Evolutionary conservation across 2,113 vertebrate species (phyloP).

Genomic region (Symphodus melops): DNA sequence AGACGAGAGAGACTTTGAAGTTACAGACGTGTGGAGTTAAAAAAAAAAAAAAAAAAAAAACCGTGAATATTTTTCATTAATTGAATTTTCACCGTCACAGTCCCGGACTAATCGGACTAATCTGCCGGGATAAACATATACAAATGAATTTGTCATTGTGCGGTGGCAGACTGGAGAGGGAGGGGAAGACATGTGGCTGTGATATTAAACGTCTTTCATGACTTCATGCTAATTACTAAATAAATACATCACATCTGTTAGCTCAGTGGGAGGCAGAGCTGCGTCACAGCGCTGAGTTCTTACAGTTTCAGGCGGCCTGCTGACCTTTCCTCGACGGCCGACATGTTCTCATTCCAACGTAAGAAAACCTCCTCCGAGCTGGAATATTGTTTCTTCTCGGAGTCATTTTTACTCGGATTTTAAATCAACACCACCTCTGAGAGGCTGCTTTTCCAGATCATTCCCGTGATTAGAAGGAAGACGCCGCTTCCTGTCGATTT

Average conservation of each 20-base stretch:
- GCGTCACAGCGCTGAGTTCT: not conserved
- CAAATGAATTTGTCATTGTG: constrained; percentile 33
- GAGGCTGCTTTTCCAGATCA: too few relatives aligned
- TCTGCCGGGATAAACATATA: constrained; percentile 35
- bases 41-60: too few relatives aligned
- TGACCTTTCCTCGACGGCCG: not conserved
- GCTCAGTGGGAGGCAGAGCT: constrained; percentile 14
- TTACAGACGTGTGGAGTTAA: too few relatives aligned
- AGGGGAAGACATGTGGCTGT: not conserved
- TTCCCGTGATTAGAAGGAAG: too few relatives aligned
- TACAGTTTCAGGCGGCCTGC: too few relatives aligned
- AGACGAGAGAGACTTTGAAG: constrained; percentile 5
- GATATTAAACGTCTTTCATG: constrained; percentile 36
- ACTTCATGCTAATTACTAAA: constrained; percentile 27
- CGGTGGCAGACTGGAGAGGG: constrained; percentile 17
- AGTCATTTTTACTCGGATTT: too few relatives aligned
- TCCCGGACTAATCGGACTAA: constrained; percentile 29
- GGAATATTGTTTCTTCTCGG: too few relatives aligned
- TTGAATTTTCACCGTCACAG: constrained; percentile 11
- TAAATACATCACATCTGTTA: constrained; percentile 31
- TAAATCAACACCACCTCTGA: too few relatives aligned
- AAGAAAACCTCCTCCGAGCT: too few relatives aligned
- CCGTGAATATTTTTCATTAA: constrained; percentile 6
- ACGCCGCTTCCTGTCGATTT: too few relatives aligned
- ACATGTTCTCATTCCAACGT: too few relatives aligned